Evolutionary conservation across 2,888 invertebrate genomes (phyloP).

Genomic region (Nemotelus pantherinus): DNA sequence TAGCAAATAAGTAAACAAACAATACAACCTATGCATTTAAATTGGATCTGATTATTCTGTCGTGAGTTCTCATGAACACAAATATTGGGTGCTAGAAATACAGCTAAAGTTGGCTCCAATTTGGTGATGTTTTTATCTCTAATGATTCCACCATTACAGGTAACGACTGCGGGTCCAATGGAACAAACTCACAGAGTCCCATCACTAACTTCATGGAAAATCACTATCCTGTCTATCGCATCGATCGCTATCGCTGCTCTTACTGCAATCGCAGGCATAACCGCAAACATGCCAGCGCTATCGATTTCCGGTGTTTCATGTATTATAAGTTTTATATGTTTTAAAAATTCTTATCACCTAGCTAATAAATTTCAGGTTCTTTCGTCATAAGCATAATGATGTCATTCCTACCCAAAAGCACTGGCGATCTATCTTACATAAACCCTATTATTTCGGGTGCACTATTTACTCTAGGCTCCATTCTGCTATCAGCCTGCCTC

Average conservation of each 20-base stretch:
- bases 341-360: not conserved
- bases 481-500: slow-evolving; percentile 60
- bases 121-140: no score
- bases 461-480: slow-evolving; percentile 57
- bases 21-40: no score
- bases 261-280: slow-evolving; percentile 58
- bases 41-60: no score
- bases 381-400: slow-evolving; percentile 62
- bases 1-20: no score
- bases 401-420: slow-evolving; percentile 63
- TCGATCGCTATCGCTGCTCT: slow-evolving; percentile 59
- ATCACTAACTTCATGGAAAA: slow-evolving; percentile 62
- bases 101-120: no score
- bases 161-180: slow-evolving; percentile 64
- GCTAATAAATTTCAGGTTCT: slow-evolving; percentile 53
- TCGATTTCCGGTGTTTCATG: slow-evolving; percentile 59
- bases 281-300: slow-evolving; percentile 58
- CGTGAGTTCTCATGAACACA: no score
- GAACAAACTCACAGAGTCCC: slow-evolving; percentile 62
- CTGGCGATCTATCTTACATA: slow-evolving; percentile 60
- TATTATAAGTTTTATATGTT: slow-evolving; percentile 34
- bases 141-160: slow-evolving; percentile 52
- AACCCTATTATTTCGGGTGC: slow-evolving; percentile 61
- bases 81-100: no score
- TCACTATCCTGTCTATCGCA: slow-evolving; percentile 60